Conservation (phyloP, 2,888 invertebrate species). For the Tiliacea citrago region DNA sequence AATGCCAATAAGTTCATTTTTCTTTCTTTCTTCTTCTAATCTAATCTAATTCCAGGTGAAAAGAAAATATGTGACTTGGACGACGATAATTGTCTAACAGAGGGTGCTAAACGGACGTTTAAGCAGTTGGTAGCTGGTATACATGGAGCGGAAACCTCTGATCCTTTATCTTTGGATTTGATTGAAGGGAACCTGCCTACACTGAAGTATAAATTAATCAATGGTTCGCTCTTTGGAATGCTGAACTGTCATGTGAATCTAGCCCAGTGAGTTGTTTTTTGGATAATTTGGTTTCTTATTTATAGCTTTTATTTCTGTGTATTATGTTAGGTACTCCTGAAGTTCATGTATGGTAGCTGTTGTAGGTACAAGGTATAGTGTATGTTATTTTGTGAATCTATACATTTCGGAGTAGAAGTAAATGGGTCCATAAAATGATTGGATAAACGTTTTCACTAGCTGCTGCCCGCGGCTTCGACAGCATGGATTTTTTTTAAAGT, state of each 20-base stretch:
- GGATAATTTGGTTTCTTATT: neutral
- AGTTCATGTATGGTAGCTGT: too few relatives aligned
- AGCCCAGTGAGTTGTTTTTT: constrained; percentile 3
- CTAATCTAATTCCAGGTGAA: constrained; percentile 8
- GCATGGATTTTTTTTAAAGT: too few relatives aligned
- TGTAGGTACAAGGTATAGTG: too few relatives aligned
- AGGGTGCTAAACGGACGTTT: neutral
- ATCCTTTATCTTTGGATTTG: constrained; percentile 20
- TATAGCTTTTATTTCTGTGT: too few relatives aligned
- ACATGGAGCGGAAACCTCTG: constrained; percentile 9
- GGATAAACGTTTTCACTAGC: too few relatives aligned
- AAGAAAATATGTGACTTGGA: neutral
- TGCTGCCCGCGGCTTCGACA: too few relatives aligned
- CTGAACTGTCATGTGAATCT: constrained; percentile 14
- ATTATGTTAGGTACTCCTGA: too few relatives aligned
- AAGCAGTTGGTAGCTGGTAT: constrained; percentile 2
- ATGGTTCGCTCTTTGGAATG: constrained; percentile 14
- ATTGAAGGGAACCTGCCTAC: constrained; percentile 22
- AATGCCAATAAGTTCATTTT: too few relatives aligned
- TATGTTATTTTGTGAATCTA: too few relatives aligned
- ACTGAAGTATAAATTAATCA: constrained; percentile 20
- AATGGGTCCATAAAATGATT: too few relatives aligned
- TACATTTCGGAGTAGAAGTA: too few relatives aligned
- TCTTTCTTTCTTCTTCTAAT: neutral
- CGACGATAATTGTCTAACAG: constrained; percentile 13